Evolutionary conservation across 2,113 vertebrate genomes (phyloP), one percentile per base, ranked within the genome.

Genomic region (Eptesicus fuscus): DNA sequence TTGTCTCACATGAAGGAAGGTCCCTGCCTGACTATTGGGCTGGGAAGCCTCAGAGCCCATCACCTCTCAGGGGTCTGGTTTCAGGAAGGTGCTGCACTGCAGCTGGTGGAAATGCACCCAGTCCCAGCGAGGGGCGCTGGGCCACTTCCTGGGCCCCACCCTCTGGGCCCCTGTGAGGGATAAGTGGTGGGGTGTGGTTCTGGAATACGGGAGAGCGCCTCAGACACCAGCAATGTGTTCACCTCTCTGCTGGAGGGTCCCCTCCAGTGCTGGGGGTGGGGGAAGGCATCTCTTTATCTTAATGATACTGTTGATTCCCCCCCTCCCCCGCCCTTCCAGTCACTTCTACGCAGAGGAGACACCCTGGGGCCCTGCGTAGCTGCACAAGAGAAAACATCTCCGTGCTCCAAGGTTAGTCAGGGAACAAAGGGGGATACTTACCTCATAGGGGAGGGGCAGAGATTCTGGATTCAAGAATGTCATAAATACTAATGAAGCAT

Each of bases 291-390:
- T 67, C 77, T 76, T 84, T 35, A 37, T 9, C 32, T 5, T 7
- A 35, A 28, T 28, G 30, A 88, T 22, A 42, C 10, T 1, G 2
- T 20, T 23, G 63, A 79, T 44, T 23, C 32, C 1, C 16, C 42
- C 16, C 0, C 4, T 16, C 28, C 32, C 32, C 1, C 16, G 35
- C 16, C 0, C 4, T 16, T 23, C 32, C 7, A n/a, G 53, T 16
- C 69, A 42, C 20, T 42, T 92, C 44, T 25, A 4, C n/a, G 9
- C 9, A 47, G 71, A 82, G 47, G 67, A 90, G 40, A 77, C 44
- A 32, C 7, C 40, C 8, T 4, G 22, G 14, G 42, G 22, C n/a
- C 13, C n/a, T 56, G 59, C n/a, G 1, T 1, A 63, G 74, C 18
- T 11, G 14, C 13, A 16, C 42, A 28, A 71, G 80, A 79, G 44